Evolutionary conservation across 92 coral and sea anemone genomes (phyloP), one percentile per base, ranked within the genome.

Genomic region (Hydrozoanthus gracilis): DNA sequence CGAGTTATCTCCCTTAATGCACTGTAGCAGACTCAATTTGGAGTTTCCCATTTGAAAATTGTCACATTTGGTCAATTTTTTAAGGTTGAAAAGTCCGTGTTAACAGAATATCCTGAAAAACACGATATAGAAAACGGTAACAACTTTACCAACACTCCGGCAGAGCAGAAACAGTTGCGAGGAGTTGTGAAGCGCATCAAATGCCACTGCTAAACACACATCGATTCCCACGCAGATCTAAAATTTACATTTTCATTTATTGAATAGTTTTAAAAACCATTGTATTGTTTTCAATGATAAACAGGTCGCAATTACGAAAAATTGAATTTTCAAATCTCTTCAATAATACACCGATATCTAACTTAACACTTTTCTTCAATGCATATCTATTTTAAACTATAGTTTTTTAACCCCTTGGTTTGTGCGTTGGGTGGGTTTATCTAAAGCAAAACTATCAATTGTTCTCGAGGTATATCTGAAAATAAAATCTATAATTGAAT

Each of bases 31-130:
- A 47, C 84, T 79, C 47, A 79, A 13, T 62, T 79, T 65, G 11
- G 85, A 80, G 85, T 80, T 80, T 48, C 85, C 85, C 85, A 80
- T 80, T 52, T 80, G 64, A 64, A n/a, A 15, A 4, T 3, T 11
- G 70, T 64, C 52, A 48, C 74, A 76, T 52, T 18, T 20, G 82
- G 64, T 7, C 3, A 79, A 80, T 35, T 12, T n/a, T 64, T 77
- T 7, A 3, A n/a, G 47, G 18, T 7, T 44, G 3, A 35, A 77
- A 27, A 15, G 51, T 64, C 48, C 12, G 64, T 47, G n/a, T 46
- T 14, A 6, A 15, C 8, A 39, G 13, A 73, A 18, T 4, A 7
- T 52, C 3, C 5, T 7, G 5, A 13, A 49, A 13, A 13, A 12
- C 16, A 76, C 80, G 14, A 76, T 2, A 8, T 16, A 35, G 17